Base-by-base conservation (phyloP, 2,888 invertebrate genomes). In the Sericinus montela region DNA sequence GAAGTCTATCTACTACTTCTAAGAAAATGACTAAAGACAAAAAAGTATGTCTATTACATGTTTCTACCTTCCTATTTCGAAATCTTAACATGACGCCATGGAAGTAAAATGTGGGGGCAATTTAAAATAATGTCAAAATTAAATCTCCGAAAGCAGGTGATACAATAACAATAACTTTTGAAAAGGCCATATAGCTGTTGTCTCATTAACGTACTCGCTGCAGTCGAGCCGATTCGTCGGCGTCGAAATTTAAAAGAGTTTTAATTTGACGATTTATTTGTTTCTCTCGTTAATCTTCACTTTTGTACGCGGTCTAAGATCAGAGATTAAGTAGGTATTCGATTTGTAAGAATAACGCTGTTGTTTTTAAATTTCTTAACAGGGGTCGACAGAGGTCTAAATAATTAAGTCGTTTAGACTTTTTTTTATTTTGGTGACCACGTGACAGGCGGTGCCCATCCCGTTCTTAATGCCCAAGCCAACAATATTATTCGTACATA, bases 251-350 rank as follows among this genome's bases (percentile, higher is more conserved):
- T 67, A 69, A n/a, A 72, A 69, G 62, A 65, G 64, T 51, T 72
- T 76, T 78, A 76, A 80, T 82, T 79, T 80, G 78, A 76, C 72
- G 76, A 81, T 78, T 75, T 79, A 81, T 82, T 74, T 79, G 69
- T 75, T 54, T 58, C 57, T 58, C 55, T 60, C 59, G 54, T 60
- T 65, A 60, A 50, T 49, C 45, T 54, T 52, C 45, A 48, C 41
- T 58, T 57, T n/a, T 46, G 37, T 6, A 40, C 3, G 36, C 29
- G 14, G 19, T n/a, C 45, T 23, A 30, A 30, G 44, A 40, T 40
- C 36, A 37, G 40, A 29, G 16, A 43, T 32, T 23, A 32, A 36
- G 19, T 5, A 3, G 5, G 5, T 19, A 19, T 29, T 14, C n/a
- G 32, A n/a, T n/a, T n/a, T n/a, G n/a, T n/a, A n/a, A n/a, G n/a